Conservation (phyloP, 2,888 invertebrate genomes). For the Galerucella pusilla region DNA sequence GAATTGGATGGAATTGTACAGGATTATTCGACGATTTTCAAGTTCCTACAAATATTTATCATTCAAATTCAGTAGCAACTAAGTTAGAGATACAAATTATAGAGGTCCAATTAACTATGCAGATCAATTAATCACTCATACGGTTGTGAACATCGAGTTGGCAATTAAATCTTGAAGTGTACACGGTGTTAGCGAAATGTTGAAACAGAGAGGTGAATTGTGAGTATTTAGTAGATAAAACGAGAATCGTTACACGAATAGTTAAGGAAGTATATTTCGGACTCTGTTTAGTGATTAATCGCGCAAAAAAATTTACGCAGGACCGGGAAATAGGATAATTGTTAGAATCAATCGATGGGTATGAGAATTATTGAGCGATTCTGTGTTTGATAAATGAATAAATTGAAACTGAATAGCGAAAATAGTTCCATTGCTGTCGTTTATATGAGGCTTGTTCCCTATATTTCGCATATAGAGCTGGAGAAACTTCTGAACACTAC, state of each 20-base stretch:
- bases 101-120: constrained; percentile 17
- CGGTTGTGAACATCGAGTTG: constrained; percentile 13
- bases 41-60: not conserved
- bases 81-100: constrained; percentile 1
- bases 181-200: constrained; percentile 21
- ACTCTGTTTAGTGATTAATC: not conserved
- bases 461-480: too few species aligned
- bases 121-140: constrained; percentile 23
- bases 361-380: not conserved
- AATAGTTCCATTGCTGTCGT: too few species aligned
- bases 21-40: too few species aligned
- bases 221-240: constrained; percentile 20
- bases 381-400: too few species aligned
- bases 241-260: not conserved
- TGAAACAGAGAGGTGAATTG: constrained; percentile 15
- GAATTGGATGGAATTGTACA: too few species aligned
- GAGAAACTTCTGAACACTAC: too few species aligned
- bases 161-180: constrained; percentile 17
- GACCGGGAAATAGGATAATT: not conserved
- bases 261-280: not conserved
- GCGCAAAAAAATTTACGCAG: not conserved
- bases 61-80: not conserved
- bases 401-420: too few species aligned
- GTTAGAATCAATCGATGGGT: not conserved
- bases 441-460: too few species aligned